Conservation (phyloP, 2,797 vertebrate genomes). For the Sternotherus odoratus region DNA sequence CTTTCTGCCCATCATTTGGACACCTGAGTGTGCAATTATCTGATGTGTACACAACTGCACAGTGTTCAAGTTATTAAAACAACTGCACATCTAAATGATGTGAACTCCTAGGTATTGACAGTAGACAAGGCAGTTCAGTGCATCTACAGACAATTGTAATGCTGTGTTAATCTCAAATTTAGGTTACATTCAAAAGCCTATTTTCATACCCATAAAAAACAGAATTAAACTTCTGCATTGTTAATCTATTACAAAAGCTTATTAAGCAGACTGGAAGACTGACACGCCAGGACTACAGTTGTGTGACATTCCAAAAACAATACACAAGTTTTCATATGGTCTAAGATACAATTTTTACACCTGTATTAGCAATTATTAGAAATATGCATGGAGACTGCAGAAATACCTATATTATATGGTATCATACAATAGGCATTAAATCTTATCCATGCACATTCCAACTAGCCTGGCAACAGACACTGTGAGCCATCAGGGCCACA, state of each 20-base stretch:
- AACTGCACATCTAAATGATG: not conserved
- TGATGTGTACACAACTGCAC: not conserved
- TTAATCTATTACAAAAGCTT: not conserved
- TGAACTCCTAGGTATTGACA: not conserved
- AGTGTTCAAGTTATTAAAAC: not conserved
- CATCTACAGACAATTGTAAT: not conserved
- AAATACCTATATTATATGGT: not conserved
- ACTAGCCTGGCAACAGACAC: not conserved
- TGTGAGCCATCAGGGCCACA: not conserved
- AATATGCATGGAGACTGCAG: not conserved
- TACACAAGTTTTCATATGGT: not conserved
- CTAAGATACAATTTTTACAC: not conserved
- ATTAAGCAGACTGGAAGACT: not conserved
- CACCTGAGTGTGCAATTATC: not conserved
- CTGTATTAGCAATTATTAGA: not conserved
- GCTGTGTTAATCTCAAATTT: not conserved
- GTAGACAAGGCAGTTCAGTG: not conserved
- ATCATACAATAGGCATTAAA: not conserved
- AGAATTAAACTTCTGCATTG: not conserved
- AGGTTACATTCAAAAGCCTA: not conserved
- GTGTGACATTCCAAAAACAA: not conserved
- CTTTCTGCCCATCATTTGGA: not conserved
- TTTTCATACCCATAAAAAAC: not conserved
- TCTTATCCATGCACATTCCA: not conserved
- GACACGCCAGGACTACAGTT: not conserved